A percentile compares a stretch with the other conserved stretches of the same genome.
Conservation (phyloP, 2,797 vertebrate genomes). For the Apodemus agrarius region DNA sequence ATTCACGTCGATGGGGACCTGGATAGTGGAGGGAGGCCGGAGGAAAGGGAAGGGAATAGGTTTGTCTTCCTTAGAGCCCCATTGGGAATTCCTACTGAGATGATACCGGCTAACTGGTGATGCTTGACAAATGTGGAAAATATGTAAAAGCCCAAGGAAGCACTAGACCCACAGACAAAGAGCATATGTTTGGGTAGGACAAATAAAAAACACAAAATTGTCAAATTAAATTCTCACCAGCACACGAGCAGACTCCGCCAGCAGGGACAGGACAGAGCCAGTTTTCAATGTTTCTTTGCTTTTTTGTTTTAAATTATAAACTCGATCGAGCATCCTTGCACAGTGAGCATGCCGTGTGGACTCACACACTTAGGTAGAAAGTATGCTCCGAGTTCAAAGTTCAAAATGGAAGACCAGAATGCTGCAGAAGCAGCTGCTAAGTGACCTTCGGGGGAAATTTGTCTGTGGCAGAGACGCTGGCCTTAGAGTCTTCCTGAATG, state of each 20-base stretch:
- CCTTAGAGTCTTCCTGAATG: slow-evolving; percentile 27
- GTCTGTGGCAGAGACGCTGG: not conserved
- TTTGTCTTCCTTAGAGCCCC: not conserved
- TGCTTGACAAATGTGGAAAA: not conserved
- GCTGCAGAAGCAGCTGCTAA: not conserved
- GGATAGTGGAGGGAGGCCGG: not conserved
- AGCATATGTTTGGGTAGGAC: not conserved
- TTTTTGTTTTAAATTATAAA: not conserved
- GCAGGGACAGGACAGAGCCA: not conserved
- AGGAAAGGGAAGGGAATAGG: accelerated
- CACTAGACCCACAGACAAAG: not conserved
- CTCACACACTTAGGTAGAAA: not conserved
- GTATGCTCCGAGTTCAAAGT: slow-evolving; percentile 45
- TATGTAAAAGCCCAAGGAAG: not conserved
- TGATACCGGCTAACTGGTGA: not conserved
- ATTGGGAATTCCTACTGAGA: not conserved
- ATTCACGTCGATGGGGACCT: too few species aligned
- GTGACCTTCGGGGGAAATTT: not conserved
- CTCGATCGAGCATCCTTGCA: not conserved
- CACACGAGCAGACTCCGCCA: not conserved
- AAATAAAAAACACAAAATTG: not conserved
- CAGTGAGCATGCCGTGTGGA: not conserved
- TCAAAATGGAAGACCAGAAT: slow-evolving; percentile 33
- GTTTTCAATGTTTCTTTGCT: not conserved
- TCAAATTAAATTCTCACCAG: slow-evolving; percentile 11